These are phyloP conservation scores for Penaeus indicus DNA, from an alignment of 1,140 invertebrate species.

Conservation along the genomic window DNA sequence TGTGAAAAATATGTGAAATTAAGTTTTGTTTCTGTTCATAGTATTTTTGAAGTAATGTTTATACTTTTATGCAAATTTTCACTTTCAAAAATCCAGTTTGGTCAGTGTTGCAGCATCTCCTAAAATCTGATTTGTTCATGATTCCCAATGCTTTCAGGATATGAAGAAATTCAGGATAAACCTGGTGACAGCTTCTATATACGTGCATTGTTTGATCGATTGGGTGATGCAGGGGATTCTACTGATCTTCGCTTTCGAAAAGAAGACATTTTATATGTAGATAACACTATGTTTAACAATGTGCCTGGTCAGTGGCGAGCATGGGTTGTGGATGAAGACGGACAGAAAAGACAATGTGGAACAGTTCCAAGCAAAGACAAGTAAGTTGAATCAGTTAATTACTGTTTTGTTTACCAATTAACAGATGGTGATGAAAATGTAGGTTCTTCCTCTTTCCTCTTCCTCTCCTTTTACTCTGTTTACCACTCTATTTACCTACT, in stretches of 20 bases:
- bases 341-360: conserved; percentile 88
- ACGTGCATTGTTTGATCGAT: conserved; percentile 90
- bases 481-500: too few relatives aligned
- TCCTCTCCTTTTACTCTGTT: too few relatives aligned
- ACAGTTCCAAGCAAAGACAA: conserved; percentile 93
- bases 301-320: conserved; percentile 94
- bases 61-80: too few relatives aligned
- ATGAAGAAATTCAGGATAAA: conserved; percentile 92
- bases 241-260: conserved; percentile 85
- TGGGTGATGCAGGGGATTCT: conserved; percentile 81
- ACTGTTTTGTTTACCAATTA: background rate
- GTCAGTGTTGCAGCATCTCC: too few relatives aligned
- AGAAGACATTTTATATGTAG: conserved; percentile 94
- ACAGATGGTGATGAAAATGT: too few relatives aligned
- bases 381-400: conserved; percentile 37
- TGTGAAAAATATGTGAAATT: background rate
- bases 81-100: too few relatives aligned
- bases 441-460: too few relatives aligned
- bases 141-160: conserved; percentile 75
- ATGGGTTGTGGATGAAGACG: conserved; percentile 92
- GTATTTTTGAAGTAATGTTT: background rate
- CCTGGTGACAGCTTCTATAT: conserved; percentile 96
- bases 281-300: conserved; percentile 95
- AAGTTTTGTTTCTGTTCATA: background rate
- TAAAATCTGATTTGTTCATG: background rate